Evolutionary conservation across 1,140 invertebrate species (phyloP).

Genomic region (Halictus rubicundus): DNA sequence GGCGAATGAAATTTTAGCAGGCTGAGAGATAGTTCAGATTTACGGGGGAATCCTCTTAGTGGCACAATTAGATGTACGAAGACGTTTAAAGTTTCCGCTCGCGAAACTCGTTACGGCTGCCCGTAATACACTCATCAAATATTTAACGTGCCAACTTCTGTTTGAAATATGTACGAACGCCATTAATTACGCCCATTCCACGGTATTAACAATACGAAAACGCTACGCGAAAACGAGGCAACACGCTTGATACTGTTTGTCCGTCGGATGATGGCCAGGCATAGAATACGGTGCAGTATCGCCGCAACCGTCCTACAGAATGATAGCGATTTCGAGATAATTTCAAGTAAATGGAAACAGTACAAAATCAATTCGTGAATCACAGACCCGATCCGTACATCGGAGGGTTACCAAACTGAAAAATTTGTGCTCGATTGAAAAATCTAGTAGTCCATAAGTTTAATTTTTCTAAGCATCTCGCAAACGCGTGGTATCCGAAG

Average conservation of each 20-base stretch:
- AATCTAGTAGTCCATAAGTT: too few relatives aligned
- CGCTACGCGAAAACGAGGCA: not conserved
- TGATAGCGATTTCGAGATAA: too few relatives aligned
- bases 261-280: too few relatives aligned
- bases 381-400: too few relatives aligned
- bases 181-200: constrained; percentile 23
- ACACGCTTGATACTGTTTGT: not conserved
- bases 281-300: too few relatives aligned
- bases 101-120: not conserved
- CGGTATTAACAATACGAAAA: constrained; percentile 11
- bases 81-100: constrained; percentile 31
- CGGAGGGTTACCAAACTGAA: too few relatives aligned
- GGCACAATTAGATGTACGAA: constrained; percentile 30
- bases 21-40: constrained; percentile 25
- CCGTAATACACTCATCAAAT: constrained; percentile 16
- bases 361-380: too few relatives aligned
- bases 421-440: too few relatives aligned
- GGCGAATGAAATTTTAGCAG: constrained; percentile 17
- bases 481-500: too few relatives aligned
- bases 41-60: constrained; percentile 36
- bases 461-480: too few relatives aligned
- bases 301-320: too few relatives aligned
- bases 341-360: too few relatives aligned
- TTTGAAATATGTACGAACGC: not conserved
- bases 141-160: constrained; percentile 25